phyloP scores from a whole-genome alignment of 2,888 invertebrate species.

The Rhingia campestris region DNA sequence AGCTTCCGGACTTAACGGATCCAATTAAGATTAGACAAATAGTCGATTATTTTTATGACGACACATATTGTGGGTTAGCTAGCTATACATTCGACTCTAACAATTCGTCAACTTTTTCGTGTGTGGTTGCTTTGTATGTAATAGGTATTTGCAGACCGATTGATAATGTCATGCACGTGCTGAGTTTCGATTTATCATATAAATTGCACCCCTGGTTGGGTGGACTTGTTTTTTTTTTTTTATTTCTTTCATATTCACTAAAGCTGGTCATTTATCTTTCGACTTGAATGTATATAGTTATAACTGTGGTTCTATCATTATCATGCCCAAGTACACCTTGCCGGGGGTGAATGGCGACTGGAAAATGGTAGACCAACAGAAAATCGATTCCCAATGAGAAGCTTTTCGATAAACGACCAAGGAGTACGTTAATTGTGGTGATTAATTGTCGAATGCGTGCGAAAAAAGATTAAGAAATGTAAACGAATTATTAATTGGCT shows the following conservation, averaged over 20 bases:
- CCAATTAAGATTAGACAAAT: conserved; percentile 64
- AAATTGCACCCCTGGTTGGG: conserved; percentile 1
- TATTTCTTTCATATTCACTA: conserved; percentile 21
- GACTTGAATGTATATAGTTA: background rate
- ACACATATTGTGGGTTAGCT: conserved; percentile 23
- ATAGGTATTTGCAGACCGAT: background rate
- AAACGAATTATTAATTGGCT: conserved; percentile 9
- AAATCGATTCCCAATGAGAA: conserved; percentile 30
- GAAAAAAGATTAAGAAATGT: conserved; percentile 23
- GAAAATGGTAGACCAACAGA: conserved; percentile 17
- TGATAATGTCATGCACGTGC: conserved; percentile 51
- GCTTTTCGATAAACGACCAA: conserved; percentile 18
- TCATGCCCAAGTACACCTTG: conserved; percentile 33
- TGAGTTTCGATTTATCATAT: conserved; percentile 36
- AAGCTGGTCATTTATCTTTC: conserved; percentile 31
- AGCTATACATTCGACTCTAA: background rate
- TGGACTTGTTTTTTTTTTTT: background rate
- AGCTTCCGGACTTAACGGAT: conserved; percentile 51
- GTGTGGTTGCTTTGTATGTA: background rate
- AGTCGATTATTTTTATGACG: conserved; percentile 57
- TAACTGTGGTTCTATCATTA: conserved; percentile 20
- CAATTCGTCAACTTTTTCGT: conserved; percentile 15
- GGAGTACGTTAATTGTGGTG: conserved; percentile 31
- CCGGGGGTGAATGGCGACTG: conserved; percentile 6
- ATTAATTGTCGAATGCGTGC: conserved; percentile 44